phyloP scores from a whole-genome alignment of 2,888 invertebrate species.

The Furcula furcula region DNA sequence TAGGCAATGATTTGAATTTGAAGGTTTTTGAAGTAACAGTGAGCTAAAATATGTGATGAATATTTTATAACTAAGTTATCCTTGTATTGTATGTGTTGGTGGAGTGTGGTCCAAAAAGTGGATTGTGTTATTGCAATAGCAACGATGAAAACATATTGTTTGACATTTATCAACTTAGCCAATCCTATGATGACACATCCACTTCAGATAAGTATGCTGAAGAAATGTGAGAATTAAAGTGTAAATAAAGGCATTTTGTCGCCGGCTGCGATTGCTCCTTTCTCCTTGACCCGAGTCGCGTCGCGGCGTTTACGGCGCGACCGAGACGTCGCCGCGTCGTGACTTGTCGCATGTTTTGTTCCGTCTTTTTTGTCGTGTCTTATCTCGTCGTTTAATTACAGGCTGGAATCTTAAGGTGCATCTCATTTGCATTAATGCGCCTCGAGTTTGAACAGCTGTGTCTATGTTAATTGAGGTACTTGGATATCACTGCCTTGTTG shows the following conservation, averaged over 20 bases:
- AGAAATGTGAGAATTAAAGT: no score
- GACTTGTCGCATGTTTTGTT: slow-evolving; percentile 22
- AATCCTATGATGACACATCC: background rate
- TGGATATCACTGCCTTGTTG: slow-evolving; percentile 9
- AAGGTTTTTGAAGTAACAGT: no score
- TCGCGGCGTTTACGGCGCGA: no score
- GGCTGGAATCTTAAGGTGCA: slow-evolving; percentile 13
- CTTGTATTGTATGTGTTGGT: no score
- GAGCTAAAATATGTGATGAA: no score
- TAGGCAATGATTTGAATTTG: no score
- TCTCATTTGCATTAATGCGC: slow-evolving; percentile 22
- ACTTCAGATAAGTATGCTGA: no score
- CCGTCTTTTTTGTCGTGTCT: slow-evolving; percentile 31
- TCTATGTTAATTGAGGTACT: slow-evolving; percentile 17
- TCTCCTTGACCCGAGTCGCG: slow-evolving; percentile 56
- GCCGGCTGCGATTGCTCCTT: no score
- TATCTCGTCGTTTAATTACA: slow-evolving; percentile 22
- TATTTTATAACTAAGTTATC: no score
- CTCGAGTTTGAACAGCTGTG: slow-evolving; percentile 8
- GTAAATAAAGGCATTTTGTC: background rate
- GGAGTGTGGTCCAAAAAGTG: no score
- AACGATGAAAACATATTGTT: slow-evolving; percentile 5
- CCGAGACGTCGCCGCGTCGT: no score
- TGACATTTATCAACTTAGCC: slow-evolving; percentile 2
- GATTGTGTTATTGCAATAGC: no score